Percentiles rank a stretch among this genome's conserved stretches.
Evolutionary conservation across 92 coral and sea anemone species (phyloP).

Genomic region (Phenganax marumi): DNA sequence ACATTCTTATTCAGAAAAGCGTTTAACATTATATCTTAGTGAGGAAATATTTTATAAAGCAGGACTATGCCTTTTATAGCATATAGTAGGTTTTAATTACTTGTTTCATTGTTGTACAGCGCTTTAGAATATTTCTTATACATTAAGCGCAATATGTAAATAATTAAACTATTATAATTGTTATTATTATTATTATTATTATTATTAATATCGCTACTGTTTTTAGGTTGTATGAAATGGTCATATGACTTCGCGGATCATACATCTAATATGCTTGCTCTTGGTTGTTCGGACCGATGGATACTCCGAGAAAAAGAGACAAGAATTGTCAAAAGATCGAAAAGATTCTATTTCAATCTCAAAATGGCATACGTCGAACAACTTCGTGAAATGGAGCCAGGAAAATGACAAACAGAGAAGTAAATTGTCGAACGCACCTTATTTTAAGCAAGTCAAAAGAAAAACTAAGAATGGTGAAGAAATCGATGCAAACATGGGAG

Average conservation of each 20-base stretch:
- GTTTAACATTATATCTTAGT: too few relatives aligned
- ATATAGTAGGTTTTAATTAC: too few relatives aligned
- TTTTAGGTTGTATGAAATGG: slow-evolving; percentile 5
- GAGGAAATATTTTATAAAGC: too few relatives aligned
- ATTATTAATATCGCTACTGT: not conserved
- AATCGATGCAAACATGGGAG: not conserved
- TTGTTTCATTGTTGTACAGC: too few relatives aligned
- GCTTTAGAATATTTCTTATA: too few relatives aligned
- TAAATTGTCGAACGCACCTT: not conserved
- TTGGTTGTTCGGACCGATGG: not conserved
- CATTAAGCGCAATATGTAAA: too few relatives aligned
- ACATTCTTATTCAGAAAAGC: too few relatives aligned
- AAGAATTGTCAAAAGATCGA: not conserved
- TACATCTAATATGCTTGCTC: not conserved
- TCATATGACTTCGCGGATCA: slow-evolving; percentile 24
- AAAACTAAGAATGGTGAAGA: slow-evolving; percentile 4
- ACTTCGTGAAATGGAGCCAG: not conserved
- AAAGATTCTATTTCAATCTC: not conserved
- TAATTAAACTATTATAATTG: too few relatives aligned
- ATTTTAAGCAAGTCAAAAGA: not conserved
- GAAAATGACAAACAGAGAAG: not conserved
- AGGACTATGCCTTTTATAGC: too few relatives aligned
- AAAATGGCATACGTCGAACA: not conserved
- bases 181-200: too few relatives aligned
- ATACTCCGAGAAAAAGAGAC: not conserved